Conservation (phyloP, 1,140 invertebrate genomes). For the Sitophilus oryzae region DNA sequence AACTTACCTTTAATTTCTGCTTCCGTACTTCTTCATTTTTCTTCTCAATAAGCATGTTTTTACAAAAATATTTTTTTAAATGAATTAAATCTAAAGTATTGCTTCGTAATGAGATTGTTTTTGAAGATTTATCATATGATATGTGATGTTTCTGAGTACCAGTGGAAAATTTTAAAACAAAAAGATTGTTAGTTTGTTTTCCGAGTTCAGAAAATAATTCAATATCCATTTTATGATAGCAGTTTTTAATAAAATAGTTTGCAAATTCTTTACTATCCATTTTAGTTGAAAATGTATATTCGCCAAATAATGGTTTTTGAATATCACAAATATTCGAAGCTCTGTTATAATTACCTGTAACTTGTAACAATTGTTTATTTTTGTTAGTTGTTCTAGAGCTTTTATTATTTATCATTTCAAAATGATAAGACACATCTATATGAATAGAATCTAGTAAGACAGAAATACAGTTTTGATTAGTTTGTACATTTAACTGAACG, state of each 20-base stretch:
- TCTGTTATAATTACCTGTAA: constrained; percentile 15
- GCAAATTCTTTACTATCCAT: constrained; percentile 16
- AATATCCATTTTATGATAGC: constrained; percentile 25
- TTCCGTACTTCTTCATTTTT: not conserved
- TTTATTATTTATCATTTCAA: constrained; percentile 14
- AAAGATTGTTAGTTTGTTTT: constrained; percentile 13
- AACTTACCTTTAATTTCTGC: constrained; percentile 7
- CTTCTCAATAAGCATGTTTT: not conserved
- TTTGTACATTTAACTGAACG: constrained; percentile 3
- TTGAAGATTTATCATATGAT: constrained; percentile 7
- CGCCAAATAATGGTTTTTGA: constrained; percentile 13
- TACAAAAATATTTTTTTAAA: constrained; percentile 16
- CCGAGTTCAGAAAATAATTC: constrained; percentile 23
- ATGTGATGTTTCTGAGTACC: constrained; percentile 15
- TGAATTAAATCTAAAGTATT: constrained; percentile 1
- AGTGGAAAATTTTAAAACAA: constrained; percentile 21
- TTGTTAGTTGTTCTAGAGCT: constrained; percentile 3
- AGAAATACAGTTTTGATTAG: constrained; percentile 3
- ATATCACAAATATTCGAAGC: constrained; percentile 4
- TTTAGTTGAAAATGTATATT: constrained; percentile 20
- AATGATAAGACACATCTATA: constrained; percentile 28
- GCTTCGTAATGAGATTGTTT: constrained; percentile 14
- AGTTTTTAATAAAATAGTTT: constrained; percentile 21
- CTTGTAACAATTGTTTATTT: constrained; percentile 12
- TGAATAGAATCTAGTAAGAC: constrained; percentile 7